Evolutionary conservation across 2,888 invertebrate species (phyloP), one percentile per base, ranked within the genome.

Genomic region (Eupithecia subfuscata): DNA sequence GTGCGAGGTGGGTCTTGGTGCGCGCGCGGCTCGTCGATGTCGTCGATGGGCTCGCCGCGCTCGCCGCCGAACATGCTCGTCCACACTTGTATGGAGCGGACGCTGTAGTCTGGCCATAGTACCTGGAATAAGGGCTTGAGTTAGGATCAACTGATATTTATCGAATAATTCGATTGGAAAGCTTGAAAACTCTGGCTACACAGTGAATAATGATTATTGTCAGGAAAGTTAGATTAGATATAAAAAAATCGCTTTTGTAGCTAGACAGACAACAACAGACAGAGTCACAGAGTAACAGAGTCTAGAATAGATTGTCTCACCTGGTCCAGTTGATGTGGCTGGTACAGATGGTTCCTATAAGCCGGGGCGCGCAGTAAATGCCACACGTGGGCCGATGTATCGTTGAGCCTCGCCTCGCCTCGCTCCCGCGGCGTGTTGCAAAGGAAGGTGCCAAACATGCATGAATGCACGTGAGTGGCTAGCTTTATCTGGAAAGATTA

Each of bases 391-490:
- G 97, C 97, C 7, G 97, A 96, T 81, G 96, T 95, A 79, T 97
- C 97, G 71, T 95, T 92, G 77, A 97, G 96, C 74, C 96, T 96
- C 84, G 96, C 92, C 75, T 96, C 96, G 70, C 92, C 89, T 60
- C 98, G 96, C 91, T 98, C 98, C 84, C 96, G 96, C 71, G 96
- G 94, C 63, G 97, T 96, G 95, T 99, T 99, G 94, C 98, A 98
- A 82, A 99, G 96, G 95, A 99, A 99, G 83, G 99, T 99, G 83
- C 99, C 99, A 95, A 99, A 99, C 88, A 99, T 96, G 92, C 98
- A 98, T 78, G 99, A 99, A 93, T 99, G 98, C 70, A 97, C 97
- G 94, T 99, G 99, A 82, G 99, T 98, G 3, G 97, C 98, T 86
- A 99, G 95, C 95, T 99, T 99, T 79, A 99, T 97, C 98, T 99